These are phyloP conservation scores for Drosophila willistoni DNA, from an alignment of 1,140 invertebrate species.

Conservation along the genomic window DNA sequence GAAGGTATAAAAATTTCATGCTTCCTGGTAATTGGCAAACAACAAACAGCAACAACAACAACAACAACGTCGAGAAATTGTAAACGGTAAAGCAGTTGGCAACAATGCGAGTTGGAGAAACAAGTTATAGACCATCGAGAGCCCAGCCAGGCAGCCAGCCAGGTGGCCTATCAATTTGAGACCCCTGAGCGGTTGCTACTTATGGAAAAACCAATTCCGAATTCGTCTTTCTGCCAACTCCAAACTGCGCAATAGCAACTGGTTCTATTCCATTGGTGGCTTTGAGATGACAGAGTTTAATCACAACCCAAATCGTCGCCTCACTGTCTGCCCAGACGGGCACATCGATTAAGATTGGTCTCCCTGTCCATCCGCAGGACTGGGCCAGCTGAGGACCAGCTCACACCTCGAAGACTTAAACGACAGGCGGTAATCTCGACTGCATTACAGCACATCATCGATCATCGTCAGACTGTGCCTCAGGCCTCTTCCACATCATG, in stretches of 20 bases:
- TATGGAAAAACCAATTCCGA: constrained; percentile 30
- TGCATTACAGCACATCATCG: constrained; percentile 50
- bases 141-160: constrained; percentile 18
- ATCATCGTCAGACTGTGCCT: constrained; percentile 63
- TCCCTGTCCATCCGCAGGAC: neutral
- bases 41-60: constrained; percentile 16
- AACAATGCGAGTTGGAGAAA: constrained; percentile 48
- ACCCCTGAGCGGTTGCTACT: constrained; percentile 47
- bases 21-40: constrained; percentile 75
- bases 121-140: constrained; percentile 49
- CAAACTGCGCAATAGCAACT: constrained; percentile 65
- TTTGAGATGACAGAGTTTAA: constrained; percentile 38
- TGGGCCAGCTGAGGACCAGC: no score
- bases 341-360: constrained; percentile 32
- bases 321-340: constrained; percentile 27
- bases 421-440: constrained; percentile 13
- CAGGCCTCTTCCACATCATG: constrained; percentile 17
- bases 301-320: constrained; percentile 48
- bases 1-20: constrained; percentile 69
- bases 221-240: constrained; percentile 5
- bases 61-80: constrained; percentile 1
- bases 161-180: constrained; percentile 44
- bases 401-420: constrained; percentile 27
- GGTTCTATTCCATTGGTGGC: constrained; percentile 25
- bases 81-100: constrained; percentile 41